Percentiles rank a stretch among this genome's conserved stretches.
Evolutionary conservation across 2,888 invertebrate species (phyloP).

Genomic region (Dynastes maya): DNA sequence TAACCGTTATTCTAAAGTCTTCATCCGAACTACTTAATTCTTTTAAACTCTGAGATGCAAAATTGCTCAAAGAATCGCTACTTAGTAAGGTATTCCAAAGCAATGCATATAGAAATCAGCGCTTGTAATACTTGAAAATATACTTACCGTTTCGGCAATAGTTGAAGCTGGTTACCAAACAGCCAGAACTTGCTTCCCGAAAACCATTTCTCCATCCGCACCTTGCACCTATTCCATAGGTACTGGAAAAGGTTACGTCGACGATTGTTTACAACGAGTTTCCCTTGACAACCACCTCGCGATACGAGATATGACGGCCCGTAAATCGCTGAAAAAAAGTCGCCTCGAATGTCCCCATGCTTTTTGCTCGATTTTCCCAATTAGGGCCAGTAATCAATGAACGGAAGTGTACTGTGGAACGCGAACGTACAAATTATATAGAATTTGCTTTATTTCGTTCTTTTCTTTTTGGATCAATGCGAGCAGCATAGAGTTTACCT

Average conservation of each 20-base stretch:
- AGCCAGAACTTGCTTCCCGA: constrained; percentile 93
- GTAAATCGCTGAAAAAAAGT: too few relatives aligned
- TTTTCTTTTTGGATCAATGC: not conserved
- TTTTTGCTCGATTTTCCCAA: constrained; percentile 36
- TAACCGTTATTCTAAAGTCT: not conserved
- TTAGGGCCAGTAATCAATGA: constrained; percentile 34
- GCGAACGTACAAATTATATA: not conserved
- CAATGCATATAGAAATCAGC: not conserved
- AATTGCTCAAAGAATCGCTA: not conserved
- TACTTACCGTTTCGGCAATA: constrained; percentile 85
- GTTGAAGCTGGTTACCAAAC: constrained; percentile 90
- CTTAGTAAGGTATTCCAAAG: not conserved
- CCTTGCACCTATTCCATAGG: constrained; percentile 54
- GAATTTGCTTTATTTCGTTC: not conserved
- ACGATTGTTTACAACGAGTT: constrained; percentile 51
- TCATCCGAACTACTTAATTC: not conserved
- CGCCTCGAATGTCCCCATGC: constrained; percentile 7
- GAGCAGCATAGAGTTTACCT: too few relatives aligned
- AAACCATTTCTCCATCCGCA: constrained; percentile 91
- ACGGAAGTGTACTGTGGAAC: constrained; percentile 10
- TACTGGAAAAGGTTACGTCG: constrained; percentile 51
- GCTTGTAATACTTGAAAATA: not conserved
- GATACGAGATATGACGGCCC: constrained; percentile 28
- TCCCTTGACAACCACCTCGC: constrained; percentile 49
- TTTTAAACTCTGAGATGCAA: not conserved